These are phyloP conservation scores for Eurystomus gularis DNA, from an alignment of 2,113 vertebrate species.

Conservation along the genomic window DNA sequence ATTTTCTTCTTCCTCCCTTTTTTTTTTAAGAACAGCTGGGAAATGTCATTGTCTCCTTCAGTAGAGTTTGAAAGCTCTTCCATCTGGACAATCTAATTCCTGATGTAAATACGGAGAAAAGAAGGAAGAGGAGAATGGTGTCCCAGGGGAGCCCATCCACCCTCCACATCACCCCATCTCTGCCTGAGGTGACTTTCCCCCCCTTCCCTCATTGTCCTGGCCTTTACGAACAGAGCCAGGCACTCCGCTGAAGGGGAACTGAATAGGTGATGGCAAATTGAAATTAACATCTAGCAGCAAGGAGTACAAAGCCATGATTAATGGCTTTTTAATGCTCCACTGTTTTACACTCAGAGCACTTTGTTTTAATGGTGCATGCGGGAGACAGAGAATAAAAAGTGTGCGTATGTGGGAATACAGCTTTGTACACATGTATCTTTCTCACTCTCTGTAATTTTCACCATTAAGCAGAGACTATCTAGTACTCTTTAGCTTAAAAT, in stretches of 20 bases:
- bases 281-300: constrained; percentile 68
- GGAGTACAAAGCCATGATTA: constrained; percentile 66
- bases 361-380: neutral
- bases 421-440: neutral
- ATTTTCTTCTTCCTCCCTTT: neutral
- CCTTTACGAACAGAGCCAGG: constrained; percentile 59
- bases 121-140: neutral
- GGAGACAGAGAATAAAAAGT: neutral
- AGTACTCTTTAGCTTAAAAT: neutral
- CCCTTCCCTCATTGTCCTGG: constrained; percentile 17
- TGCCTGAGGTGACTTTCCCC: constrained; percentile 37
- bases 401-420: neutral
- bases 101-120: constrained; percentile 36
- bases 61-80: constrained; percentile 13
- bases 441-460: neutral
- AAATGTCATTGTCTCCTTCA: constrained; percentile 49
- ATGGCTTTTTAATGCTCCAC: constrained; percentile 51
- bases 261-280: constrained; percentile 61
- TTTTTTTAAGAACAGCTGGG: neutral
- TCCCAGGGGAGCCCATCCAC: constrained; percentile 27
- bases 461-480: neutral
- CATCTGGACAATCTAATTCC: constrained; percentile 50
- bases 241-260: neutral
- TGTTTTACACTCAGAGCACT: constrained; percentile 21
- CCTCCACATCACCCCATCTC: neutral